Base-by-base conservation (phyloP, 2,113 vertebrate species). In the Engystomops pustulosus region DNA sequence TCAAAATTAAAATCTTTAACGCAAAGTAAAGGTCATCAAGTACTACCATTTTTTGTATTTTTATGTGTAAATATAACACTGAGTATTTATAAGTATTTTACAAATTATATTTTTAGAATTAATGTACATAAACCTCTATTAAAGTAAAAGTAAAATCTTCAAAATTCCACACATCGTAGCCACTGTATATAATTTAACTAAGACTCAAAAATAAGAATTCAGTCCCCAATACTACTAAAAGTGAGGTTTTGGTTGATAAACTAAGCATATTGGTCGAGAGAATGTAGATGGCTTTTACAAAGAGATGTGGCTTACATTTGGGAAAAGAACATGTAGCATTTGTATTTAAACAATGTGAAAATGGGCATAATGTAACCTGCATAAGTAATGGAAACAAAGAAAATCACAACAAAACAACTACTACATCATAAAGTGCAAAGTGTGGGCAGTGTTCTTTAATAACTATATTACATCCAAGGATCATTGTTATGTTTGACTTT, bases 401-500 rank as follows among this genome's bases (percentile, higher is more conserved):
- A 53, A 30, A 76, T 2, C 17, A 76, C 10, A 47, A 76, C 14
- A 55, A 1, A 58, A 23, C 32, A 38, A 77, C 38, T 38, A 8
- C 20, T 60, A 78, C 41, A n/a, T 36, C 34, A 18, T 75, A 20
- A 91, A 86, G 69, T 74, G 49, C 30, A 80, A 86, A 88, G 79
- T 8, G 0, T 58, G 49, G 75, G 6, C 55, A 62, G 44, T 6
- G 44, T 41, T 15, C 65, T 65, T 36, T 49, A 67, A 6, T 60
- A 80, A 58, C 41, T 41, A 36, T 0, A 49, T 25, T 79, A 36
- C 47, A 70, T 45, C 49, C 34, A 69, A 69, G 86, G 86, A 65
- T 71, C 78, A 81, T 53, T 34, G 30, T 67, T 86, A 79, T 83
- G 89, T 85, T 89, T 91, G 94, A 94, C 93, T 93, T 95, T 93